phyloP scores from a whole-genome alignment of 2,113 vertebrate species.

The Syrrhaptes paradoxus region DNA sequence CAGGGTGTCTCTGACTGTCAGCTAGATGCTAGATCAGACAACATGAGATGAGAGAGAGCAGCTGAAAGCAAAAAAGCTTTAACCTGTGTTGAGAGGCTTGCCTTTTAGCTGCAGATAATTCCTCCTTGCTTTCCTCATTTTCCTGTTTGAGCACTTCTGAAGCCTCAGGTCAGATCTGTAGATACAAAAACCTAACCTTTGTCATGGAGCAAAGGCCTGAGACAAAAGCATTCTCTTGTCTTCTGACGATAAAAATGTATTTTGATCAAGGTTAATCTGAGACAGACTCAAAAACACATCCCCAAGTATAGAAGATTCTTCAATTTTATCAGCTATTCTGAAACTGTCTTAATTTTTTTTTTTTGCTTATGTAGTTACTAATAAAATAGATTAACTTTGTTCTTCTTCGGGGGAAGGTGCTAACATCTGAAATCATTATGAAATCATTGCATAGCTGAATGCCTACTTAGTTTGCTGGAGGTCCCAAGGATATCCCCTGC shows the following conservation, averaged over 20 bases:
- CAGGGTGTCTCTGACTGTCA: background rate
- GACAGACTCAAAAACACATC: background rate
- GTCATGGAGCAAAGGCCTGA: background rate
- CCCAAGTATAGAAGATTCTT: background rate
- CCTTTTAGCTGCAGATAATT: slow-evolving; percentile 12
- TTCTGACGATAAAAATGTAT: background rate
- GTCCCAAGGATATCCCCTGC: background rate
- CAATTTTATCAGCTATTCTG: background rate
- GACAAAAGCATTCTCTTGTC: background rate
- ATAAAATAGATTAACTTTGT: background rate
- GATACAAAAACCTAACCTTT: slow-evolving; percentile 2
- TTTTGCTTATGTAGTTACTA: background rate
- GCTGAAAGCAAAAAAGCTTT: slow-evolving; percentile 30
- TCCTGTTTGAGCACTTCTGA: background rate
- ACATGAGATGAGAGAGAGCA: background rate
- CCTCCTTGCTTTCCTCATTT: background rate
- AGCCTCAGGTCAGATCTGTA: slow-evolving; percentile 9
- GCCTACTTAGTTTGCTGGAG: background rate
- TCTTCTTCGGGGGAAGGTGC: background rate
- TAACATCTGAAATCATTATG: background rate
- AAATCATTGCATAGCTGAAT: background rate
- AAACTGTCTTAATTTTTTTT: background rate
- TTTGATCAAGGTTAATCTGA: background rate
- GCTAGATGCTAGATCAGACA: slow-evolving; percentile 1
- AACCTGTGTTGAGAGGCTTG: background rate